These are phyloP conservation scores for Caenorhabditis panamensis DNA, from an alignment of 2,888 invertebrate species.

Conservation along the genomic window DNA sequence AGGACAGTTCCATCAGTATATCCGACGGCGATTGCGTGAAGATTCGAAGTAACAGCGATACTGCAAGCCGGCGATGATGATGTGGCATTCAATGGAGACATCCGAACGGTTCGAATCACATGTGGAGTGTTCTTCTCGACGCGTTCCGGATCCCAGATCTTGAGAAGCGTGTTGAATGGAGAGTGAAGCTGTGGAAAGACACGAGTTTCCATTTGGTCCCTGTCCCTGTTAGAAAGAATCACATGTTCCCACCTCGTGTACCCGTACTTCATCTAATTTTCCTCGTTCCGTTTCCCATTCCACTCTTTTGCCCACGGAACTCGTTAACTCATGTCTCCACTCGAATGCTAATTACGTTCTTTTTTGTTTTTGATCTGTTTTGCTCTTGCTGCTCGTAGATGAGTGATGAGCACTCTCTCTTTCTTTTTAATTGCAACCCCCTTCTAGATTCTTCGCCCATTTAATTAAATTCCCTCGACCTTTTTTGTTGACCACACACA, in stretches of 20 bases:
- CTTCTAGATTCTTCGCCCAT: constrained; percentile 15
- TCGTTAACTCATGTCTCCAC: not conserved
- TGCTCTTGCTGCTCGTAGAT: not conserved
- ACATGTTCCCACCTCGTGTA: no score
- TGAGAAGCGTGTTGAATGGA: constrained; percentile 90
- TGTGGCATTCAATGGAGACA: constrained; percentile 80
- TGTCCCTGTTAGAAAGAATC: no score
- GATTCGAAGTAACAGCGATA: constrained; percentile 83
- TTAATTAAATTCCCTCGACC: constrained; percentile 55
- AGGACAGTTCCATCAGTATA: constrained; percentile 92
- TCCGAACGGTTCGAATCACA: constrained; percentile 82
- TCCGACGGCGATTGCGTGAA: constrained; percentile 91
- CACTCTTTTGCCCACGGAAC: not conserved
- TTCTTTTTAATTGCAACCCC: constrained; percentile 41
- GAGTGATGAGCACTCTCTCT: constrained; percentile 6
- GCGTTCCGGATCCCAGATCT: constrained; percentile 92
- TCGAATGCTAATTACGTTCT: constrained; percentile 14
- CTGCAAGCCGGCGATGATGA: constrained; percentile 78
- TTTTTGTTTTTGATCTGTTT: constrained; percentile 19
- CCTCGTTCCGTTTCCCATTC: not conserved
- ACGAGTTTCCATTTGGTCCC: no score
- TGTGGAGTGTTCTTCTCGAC: constrained; percentile 87
- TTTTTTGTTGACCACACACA: constrained; percentile 52
- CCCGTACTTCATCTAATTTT: no score
- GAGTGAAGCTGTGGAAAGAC: no score